Evolutionary conservation across 2,888 invertebrate genomes (phyloP).

Genomic region (Ferrisia virgata): DNA sequence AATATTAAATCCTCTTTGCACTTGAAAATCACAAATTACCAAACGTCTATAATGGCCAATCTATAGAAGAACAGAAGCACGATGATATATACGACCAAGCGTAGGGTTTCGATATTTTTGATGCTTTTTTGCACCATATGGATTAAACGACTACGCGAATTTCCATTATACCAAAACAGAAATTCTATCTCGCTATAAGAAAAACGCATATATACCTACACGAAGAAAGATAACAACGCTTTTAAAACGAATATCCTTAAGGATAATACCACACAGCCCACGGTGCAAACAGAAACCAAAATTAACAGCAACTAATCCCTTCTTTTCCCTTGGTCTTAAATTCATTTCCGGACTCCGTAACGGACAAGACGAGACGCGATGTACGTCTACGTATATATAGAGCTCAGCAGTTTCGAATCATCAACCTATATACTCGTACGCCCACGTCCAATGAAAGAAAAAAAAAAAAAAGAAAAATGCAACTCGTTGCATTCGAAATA

Average conservation of each 20-base stretch:
- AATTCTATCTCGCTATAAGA: not conserved
- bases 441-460: not conserved
- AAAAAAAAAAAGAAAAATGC: no score
- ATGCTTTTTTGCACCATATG: not conserved
- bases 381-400: no score
- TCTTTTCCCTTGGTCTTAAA: not conserved
- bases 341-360: not conserved
- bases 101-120: not conserved
- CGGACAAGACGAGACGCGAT: no score
- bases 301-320: not conserved
- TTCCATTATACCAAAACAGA: not conserved
- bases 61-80: not conserved
- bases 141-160: not conserved
- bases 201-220: not conserved
- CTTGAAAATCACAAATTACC: not conserved
- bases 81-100: not conserved
- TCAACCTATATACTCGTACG: not conserved
- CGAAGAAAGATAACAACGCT: not conserved
- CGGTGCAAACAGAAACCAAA: not conserved
- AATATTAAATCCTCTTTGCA: not conserved
- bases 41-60: not conserved
- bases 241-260: not conserved
- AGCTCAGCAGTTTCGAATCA: not conserved
- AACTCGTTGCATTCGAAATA: not conserved
- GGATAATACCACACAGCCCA: no score